Conservation (phyloP, 2,888 invertebrate genomes). For the Augiades crinisus region DNA sequence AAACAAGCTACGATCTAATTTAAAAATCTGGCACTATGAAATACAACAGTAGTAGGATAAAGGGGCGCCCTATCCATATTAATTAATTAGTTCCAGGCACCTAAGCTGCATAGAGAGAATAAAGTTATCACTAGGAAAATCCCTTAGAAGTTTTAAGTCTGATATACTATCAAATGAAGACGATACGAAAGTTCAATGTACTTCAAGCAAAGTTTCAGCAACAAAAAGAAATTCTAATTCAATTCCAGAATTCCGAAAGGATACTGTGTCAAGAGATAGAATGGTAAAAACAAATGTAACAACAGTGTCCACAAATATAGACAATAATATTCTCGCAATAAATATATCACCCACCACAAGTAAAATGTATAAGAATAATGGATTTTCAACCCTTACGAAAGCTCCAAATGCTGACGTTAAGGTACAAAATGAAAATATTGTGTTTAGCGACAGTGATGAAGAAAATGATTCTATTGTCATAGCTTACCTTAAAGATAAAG, state of each 20-base stretch:
- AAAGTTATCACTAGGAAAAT: constrained; percentile 4
- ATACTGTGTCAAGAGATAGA: constrained; percentile 47
- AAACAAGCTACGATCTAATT: constrained; percentile 45
- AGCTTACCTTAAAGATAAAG: constrained; percentile 51
- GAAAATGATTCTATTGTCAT: constrained; percentile 52
- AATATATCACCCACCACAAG: constrained; percentile 44
- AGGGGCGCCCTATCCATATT: constrained; percentile 44
- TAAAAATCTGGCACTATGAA: constrained; percentile 51
- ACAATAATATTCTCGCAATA: background rate
- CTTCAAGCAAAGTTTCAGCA: constrained; percentile 35
- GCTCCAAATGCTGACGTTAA: constrained; percentile 51
- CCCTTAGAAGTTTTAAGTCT: constrained; percentile 43
- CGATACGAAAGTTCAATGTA: constrained; percentile 41
- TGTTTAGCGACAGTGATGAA: constrained; percentile 39
- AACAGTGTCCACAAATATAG: constrained; percentile 37
- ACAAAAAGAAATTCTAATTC: background rate
- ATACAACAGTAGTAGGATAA: constrained; percentile 38
- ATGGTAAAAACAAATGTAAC: constrained; percentile 39
- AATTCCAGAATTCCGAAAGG: constrained; percentile 13
- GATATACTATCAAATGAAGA: constrained; percentile 57
- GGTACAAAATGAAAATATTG: constrained; percentile 51
- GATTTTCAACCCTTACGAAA: constrained; percentile 30
- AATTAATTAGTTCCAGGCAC: constrained; percentile 51
- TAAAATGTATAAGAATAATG: constrained; percentile 37
- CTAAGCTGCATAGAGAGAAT: constrained; percentile 23